A percentile compares a stretch with the other conserved stretches of the same genome.
Conservation (phyloP, 1,140 invertebrate species). For the Hyphantria cunea region DNA sequence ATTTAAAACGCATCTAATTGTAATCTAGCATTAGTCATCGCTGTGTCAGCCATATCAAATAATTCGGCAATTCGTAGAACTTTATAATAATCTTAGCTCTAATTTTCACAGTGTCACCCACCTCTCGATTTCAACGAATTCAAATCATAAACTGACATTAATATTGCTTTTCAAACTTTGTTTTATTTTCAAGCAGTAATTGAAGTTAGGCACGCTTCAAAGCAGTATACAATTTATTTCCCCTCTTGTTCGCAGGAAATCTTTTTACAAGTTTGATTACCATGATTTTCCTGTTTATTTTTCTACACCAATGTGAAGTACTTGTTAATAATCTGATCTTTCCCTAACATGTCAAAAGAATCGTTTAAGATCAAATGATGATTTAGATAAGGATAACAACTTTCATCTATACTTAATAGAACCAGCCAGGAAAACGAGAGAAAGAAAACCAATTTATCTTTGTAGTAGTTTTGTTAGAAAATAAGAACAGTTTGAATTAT, state of each 20-base stretch:
- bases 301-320: background rate
- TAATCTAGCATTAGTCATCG: background rate
- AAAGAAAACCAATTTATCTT: background rate
- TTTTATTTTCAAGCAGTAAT: conserved; percentile 13
- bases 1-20: background rate
- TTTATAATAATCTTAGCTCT: background rate
- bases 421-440: background rate
- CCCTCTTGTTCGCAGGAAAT: background rate
- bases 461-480: background rate
- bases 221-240: conserved; percentile 11
- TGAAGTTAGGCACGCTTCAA: conserved; percentile 14
- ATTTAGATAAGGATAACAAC: background rate
- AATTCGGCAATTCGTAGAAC: background rate
- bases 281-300: conserved; percentile 4
- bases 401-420: conserved; percentile 1
- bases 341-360: background rate
- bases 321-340: background rate
- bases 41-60: background rate
- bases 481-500: background rate
- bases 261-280: conserved; percentile 1
- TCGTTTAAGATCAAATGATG: background rate
- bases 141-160: conserved; percentile 22
- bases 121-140: conserved; percentile 2
- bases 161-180: conserved; percentile 17
- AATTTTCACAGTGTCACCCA: background rate